Percentiles rank a stretch among this genome's conserved stretches.
Evolutionary conservation across 2,113 vertebrate genomes (phyloP).

Genomic region (Cololabis saira): DNA sequence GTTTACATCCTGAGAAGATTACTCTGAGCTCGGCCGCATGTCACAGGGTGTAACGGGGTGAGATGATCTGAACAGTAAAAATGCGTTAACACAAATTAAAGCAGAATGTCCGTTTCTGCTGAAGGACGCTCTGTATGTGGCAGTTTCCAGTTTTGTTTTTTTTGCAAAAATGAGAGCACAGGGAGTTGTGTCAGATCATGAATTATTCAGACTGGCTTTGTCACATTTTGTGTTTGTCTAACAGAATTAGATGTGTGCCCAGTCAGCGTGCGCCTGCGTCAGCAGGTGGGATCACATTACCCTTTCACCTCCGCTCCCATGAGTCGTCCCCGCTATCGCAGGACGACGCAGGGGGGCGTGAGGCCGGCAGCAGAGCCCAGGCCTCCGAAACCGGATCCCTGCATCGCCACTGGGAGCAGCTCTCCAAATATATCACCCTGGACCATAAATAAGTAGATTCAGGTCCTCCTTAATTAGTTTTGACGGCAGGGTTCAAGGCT

Average conservation of each 20-base stretch:
- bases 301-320: constrained; percentile 65
- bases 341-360: constrained; percentile 17
- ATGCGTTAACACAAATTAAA: not conserved
- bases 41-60: too few relatives aligned
- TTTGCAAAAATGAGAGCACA: constrained; percentile 48
- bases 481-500: not conserved
- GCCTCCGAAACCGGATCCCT: constrained; percentile 43
- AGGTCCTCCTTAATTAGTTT: constrained; percentile 11
- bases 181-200: constrained; percentile 51
- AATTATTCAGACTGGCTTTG: constrained; percentile 66
- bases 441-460: constrained; percentile 3
- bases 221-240: constrained; percentile 66
- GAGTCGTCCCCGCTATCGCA: constrained; percentile 36
- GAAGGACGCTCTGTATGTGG: not conserved
- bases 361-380: constrained; percentile 48
- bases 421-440: constrained; percentile 5
- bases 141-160: not conserved
- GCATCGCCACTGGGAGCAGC: constrained; percentile 10
- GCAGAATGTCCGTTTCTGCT: not conserved
- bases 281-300: constrained; percentile 64
- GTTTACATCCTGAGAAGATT: too few relatives aligned
- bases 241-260: constrained; percentile 47
- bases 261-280: constrained; percentile 39
- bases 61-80: not conserved
- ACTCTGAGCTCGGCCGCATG: too few relatives aligned